Evolutionary conservation across 2,797 vertebrate species (phyloP), one percentile per base, ranked within the genome.

Genomic region (Scolopax rusticola): DNA sequence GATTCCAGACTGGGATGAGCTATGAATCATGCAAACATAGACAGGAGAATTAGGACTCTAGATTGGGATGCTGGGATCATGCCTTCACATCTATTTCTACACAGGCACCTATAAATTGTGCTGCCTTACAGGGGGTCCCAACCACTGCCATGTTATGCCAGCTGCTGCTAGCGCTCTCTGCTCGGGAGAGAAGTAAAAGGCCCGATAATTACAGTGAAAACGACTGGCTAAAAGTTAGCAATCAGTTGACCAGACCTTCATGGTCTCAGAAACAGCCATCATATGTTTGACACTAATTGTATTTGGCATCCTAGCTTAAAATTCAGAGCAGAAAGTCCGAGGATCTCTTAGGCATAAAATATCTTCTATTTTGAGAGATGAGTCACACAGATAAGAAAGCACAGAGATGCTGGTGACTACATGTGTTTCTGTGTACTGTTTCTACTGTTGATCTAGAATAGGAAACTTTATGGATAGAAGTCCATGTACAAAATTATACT

Each of bases 381-480:
- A 95, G 63, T 94, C 94, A 95, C 43, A 13, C 4, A 65, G 73
- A 93, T 59, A 79, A 84, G 88, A 78, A 93, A 76, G 56, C 60
- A 50, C 18, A 84, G 88, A 89, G 70, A 84, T 67, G 60, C 80
- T 89, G 85, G 60, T 0, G 12, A 81, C 67, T 91, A 28, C 40
- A 50, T 67, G 56, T 76, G 70, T 96, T 94, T 93, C 85, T 96
- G 84, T 92, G 85, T 93, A 74, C 78, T 60, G 43, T 63, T 87
- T 91, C 53, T 36, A 84, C 74, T 84, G 70, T 83, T 92, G 74
- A 63, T 93, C 51, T 87, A 60, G 92, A 90, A 74, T 67, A 92
- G 83, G 83, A 94, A 90, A 86, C 54, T 91, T 96, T 91, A 83
- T 88, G 86, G 90, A 90, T 89, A 71, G 63, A 94, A 88, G 85